phyloP scores from a whole-genome alignment of 2,888 invertebrate genomes.

The Hybos culiciformis region DNA sequence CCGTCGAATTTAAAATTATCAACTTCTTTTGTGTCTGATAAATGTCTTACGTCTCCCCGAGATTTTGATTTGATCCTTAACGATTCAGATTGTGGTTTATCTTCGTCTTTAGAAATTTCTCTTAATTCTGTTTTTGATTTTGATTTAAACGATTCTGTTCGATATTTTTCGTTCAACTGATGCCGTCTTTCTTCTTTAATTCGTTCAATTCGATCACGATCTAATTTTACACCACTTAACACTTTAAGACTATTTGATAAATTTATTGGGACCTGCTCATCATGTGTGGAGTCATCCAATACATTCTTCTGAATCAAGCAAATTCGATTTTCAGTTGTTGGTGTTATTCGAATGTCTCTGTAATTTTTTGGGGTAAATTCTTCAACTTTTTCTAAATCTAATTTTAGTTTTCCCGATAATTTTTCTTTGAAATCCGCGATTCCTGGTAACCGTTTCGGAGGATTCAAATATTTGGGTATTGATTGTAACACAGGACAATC shows the following conservation, averaged over 20 bases:
- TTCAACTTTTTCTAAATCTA: slow-evolving; percentile 11
- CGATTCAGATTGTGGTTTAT: slow-evolving; percentile 26
- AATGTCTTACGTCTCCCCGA: slow-evolving; percentile 30
- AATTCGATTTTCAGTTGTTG: slow-evolving; percentile 48
- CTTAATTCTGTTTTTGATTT: slow-evolving; percentile 35
- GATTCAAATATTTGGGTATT: slow-evolving; percentile 42
- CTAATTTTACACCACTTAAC: slow-evolving; percentile 44
- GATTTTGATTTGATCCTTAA: slow-evolving; percentile 34
- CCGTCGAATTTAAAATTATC: slow-evolving; percentile 24
- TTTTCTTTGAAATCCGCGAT: slow-evolving; percentile 23
- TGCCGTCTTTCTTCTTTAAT: slow-evolving; percentile 83
- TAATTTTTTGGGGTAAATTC: slow-evolving; percentile 17
- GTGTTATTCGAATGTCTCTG: slow-evolving; percentile 36
- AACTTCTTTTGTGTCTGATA: slow-evolving; percentile 28
- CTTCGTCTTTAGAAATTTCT: slow-evolving; percentile 25
- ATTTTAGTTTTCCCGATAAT: slow-evolving; percentile 20
- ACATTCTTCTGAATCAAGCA: slow-evolving; percentile 42
- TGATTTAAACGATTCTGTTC: slow-evolving; percentile 62
- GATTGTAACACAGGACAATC: slow-evolving; percentile 27
- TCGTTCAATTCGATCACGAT: slow-evolving; percentile 73
- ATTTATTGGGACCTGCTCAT: slow-evolving; percentile 23
- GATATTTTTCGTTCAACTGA: slow-evolving; percentile 72
- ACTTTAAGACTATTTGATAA: slow-evolving; percentile 25
- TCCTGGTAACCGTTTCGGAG: slow-evolving; percentile 38
- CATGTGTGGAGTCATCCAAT: slow-evolving; percentile 20